Conservation (phyloP, 2,797 vertebrate species). For the Rhinichthys osculus region DNA sequence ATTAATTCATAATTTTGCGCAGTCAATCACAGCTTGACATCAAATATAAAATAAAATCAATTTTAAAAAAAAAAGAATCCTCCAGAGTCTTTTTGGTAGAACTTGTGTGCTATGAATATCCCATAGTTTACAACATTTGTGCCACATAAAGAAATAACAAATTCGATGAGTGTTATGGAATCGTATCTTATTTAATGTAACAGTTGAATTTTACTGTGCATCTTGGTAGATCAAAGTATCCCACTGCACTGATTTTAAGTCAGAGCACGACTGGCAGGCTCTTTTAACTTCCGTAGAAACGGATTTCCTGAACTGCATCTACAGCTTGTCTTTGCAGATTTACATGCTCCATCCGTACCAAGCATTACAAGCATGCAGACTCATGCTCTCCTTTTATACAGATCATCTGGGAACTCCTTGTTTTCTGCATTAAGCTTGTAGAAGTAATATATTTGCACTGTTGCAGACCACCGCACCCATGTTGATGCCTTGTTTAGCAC, state of each 20-base stretch:
- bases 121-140: neutral
- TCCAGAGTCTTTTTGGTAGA: too few species aligned
- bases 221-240: slow-evolving; percentile 23
- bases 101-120: slow-evolving; percentile 3
- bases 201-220: slow-evolving; percentile 7
- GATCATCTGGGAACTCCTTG: slow-evolving; percentile 16
- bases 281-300: slow-evolving; percentile 23
- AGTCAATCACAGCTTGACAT: too few species aligned
- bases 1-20: too few species aligned
- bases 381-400: neutral
- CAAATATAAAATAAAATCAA: too few species aligned
- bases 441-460: slow-evolving; percentile 15
- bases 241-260: slow-evolving; percentile 22
- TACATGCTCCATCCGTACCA: neutral
- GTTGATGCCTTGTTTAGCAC: slow-evolving; percentile 38
- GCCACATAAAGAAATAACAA: neutral
- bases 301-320: slow-evolving; percentile 5
- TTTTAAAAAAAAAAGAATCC: too few species aligned
- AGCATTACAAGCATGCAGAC: slow-evolving; percentile 1
- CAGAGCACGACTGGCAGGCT: slow-evolving; percentile 1
- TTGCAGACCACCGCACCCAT: slow-evolving; percentile 4
- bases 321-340: neutral
- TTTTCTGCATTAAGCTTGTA: slow-evolving; percentile 23
- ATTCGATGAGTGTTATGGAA: neutral
- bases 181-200: neutral